Percentiles rank a stretch among this genome's conserved stretches.
Evolutionary conservation across 2,113 vertebrate species (phyloP).

Genomic region (Columbina picui): DNA sequence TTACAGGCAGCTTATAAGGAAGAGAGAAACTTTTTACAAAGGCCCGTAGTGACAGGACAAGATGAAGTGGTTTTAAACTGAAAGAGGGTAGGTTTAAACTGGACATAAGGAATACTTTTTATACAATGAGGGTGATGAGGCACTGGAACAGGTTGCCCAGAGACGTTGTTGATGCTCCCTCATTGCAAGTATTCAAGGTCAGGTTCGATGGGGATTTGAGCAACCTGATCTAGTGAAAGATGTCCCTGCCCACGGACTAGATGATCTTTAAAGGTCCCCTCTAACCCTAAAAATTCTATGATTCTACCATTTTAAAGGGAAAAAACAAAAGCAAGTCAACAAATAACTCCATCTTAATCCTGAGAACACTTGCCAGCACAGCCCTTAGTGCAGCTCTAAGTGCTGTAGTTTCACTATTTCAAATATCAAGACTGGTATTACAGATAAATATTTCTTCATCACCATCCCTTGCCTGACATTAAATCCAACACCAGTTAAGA

Average conservation of each 20-base stretch:
- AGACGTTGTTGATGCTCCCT: background rate
- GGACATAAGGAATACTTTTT: fast-evolving
- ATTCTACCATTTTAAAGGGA: background rate
- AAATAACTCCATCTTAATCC: background rate
- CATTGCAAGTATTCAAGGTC: background rate
- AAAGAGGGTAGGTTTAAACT: background rate
- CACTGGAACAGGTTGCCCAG: background rate
- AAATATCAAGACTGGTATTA: background rate
- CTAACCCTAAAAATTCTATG: background rate
- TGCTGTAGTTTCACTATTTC: background rate
- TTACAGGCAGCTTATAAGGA: background rate
- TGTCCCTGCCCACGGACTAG: background rate
- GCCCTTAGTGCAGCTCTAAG: background rate
- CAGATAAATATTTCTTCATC: background rate
- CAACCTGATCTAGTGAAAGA: fast-evolving
- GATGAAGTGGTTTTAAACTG: fast-evolving
- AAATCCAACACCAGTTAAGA: background rate
- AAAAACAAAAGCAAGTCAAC: background rate
- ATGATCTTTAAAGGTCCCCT: background rate
- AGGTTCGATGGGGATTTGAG: background rate
- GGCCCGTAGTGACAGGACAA: fast-evolving
- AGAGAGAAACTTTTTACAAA: background rate
- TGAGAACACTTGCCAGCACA: background rate
- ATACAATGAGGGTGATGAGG: fast-evolving
- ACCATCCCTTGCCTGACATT: background rate